phyloP scores from a whole-genome alignment of 1,140 invertebrate species.

The Liolophura sinensis region DNA sequence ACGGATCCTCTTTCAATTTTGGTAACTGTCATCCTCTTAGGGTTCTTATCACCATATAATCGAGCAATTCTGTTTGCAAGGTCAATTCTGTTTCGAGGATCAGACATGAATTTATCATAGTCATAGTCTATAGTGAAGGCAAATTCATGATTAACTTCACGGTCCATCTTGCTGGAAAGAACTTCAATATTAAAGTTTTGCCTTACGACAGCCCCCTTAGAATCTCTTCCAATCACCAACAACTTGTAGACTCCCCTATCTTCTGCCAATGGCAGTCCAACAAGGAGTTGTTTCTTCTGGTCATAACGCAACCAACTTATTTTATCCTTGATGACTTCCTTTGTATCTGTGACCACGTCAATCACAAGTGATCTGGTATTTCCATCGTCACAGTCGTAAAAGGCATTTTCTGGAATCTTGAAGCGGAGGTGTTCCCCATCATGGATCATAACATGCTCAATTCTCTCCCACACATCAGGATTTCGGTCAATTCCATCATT shows the following conservation, averaged over 20 bases:
- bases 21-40: constrained; percentile 72
- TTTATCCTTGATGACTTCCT: constrained; percentile 15
- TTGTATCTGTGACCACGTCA: constrained; percentile 71
- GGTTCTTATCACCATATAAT: constrained; percentile 76
- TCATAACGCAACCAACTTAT: constrained; percentile 33
- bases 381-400: constrained; percentile 86
- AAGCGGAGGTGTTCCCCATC: constrained; percentile 77
- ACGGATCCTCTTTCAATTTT: constrained; percentile 64
- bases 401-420: constrained; percentile 81
- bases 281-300: constrained; percentile 54
- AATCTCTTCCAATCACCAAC: constrained; percentile 22
- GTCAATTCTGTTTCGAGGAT: constrained; percentile 65
- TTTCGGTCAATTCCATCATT: too few species aligned
- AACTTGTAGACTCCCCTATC: constrained; percentile 64
- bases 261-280: constrained; percentile 66
- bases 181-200: constrained; percentile 27
- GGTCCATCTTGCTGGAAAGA: constrained; percentile 5
- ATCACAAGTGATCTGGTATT: constrained; percentile 74
- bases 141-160: constrained; percentile 66
- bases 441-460: constrained; percentile 57
- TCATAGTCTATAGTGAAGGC: constrained; percentile 76
- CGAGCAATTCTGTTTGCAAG: constrained; percentile 78
- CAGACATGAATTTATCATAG: constrained; percentile 72
- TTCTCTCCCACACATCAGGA: background rate
- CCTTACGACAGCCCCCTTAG: constrained; percentile 13